phyloP scores from a whole-genome alignment of 2,797 vertebrate genomes.

The Sebastes minor region DNA sequence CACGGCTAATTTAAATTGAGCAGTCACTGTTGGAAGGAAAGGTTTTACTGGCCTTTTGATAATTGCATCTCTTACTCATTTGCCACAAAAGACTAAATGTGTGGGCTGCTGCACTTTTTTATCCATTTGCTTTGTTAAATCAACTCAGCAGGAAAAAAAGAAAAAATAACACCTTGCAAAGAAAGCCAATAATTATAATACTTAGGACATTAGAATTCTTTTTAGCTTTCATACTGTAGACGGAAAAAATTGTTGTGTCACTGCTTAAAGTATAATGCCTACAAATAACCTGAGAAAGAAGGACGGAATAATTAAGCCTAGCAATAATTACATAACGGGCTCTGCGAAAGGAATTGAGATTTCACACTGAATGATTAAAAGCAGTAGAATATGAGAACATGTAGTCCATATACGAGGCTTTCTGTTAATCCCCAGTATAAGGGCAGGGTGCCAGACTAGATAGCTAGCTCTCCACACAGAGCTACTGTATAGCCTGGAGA shows the following conservation, averaged over 20 bases:
- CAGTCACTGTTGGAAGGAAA: neutral
- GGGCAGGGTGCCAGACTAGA: constrained; percentile 22
- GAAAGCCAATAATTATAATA: neutral
- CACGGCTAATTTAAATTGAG: constrained; percentile 9
- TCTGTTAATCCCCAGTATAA: constrained; percentile 38
- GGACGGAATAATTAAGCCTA: constrained; percentile 24
- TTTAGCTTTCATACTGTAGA: neutral
- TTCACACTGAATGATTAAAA: constrained; percentile 58
- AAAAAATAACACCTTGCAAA: neutral
- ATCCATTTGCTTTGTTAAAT: neutral
- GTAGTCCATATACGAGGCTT: constrained; percentile 13
- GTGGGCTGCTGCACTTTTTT: neutral
- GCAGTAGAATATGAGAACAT: constrained; percentile 17
- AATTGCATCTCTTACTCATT: neutral
- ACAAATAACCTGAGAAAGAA: constrained; percentile 22
- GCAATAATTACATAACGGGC: constrained; percentile 48
- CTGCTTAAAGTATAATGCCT: neutral
- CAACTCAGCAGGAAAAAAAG: neutral
- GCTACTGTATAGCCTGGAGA: constrained; percentile 28
- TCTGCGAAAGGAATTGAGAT: constrained; percentile 30
- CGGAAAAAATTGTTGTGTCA: neutral
- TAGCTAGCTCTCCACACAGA: constrained; percentile 6
- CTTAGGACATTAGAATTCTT: neutral
- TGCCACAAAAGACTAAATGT: neutral
- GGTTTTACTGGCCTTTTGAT: neutral